phyloP scores from a whole-genome alignment of 1,140 invertebrate genomes.

The Sinonovacula constricta region DNA sequence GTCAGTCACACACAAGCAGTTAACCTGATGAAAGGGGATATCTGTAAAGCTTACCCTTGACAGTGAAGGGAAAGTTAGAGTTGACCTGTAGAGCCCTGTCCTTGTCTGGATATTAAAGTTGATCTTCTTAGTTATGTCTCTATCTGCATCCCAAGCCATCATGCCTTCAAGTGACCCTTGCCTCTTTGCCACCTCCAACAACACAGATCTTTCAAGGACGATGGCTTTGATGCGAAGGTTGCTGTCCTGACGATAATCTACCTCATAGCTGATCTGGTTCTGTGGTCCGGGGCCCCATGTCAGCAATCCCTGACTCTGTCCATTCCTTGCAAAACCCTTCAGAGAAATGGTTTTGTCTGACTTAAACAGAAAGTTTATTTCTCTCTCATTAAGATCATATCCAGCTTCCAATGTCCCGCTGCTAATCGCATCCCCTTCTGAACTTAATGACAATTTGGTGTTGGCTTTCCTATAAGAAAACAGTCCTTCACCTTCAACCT shows the following conservation, averaged over 20 bases:
- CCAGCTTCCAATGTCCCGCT: slow-evolving; percentile 42
- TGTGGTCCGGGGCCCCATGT: slow-evolving; percentile 3
- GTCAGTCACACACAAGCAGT: no score
- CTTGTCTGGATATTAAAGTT: no score
- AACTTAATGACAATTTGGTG: no score
- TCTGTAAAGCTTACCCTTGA: no score
- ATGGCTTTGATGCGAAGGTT: slow-evolving; percentile 12
- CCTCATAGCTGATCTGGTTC: slow-evolving; percentile 33
- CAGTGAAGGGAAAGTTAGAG: no score
- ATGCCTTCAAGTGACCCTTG: slow-evolving; percentile 30
- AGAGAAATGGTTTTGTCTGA: no score
- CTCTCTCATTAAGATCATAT: slow-evolving; percentile 22
- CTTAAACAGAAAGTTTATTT: neutral
- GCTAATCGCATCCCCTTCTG: slow-evolving; percentile 40
- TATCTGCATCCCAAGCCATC: slow-evolving; percentile 66
- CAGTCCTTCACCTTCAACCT: slow-evolving; percentile 34
- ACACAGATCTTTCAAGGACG: slow-evolving; percentile 12
- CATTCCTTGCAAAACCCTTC: no score
- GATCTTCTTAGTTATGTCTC: slow-evolving; percentile 65
- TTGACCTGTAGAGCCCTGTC: no score
- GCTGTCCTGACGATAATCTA: neutral
- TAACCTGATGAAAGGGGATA: no score
- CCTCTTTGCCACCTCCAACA: neutral
- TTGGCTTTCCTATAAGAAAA: no score
- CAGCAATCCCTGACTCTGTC: slow-evolving; percentile 15